phyloP scores from a whole-genome alignment of 2,797 vertebrate species.

The Triplophysa yarkandensis region DNA sequence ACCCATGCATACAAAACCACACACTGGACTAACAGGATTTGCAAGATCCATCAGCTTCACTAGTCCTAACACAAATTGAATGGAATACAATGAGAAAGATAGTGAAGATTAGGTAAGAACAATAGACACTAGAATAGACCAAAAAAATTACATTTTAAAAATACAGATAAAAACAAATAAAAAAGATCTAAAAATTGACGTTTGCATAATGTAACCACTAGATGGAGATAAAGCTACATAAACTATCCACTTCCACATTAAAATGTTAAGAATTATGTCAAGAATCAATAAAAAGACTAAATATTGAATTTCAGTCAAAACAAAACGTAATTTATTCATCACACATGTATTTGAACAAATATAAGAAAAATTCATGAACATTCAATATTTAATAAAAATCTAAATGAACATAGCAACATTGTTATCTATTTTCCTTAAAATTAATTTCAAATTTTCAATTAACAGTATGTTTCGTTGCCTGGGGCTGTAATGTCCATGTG shows the following conservation, averaged over 20 bases:
- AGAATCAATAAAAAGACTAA: background rate
- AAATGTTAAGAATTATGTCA: background rate
- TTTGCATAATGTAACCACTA: constrained; percentile 61
- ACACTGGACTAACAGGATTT: constrained; percentile 48
- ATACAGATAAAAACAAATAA: too few relatives aligned
- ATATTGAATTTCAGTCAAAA: background rate
- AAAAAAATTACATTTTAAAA: background rate
- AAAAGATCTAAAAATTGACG: constrained; percentile 14
- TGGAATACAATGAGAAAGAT: background rate
- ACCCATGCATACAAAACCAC: constrained; percentile 56
- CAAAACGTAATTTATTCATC: background rate
- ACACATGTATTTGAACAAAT: too few relatives aligned
- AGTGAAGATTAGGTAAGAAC: background rate
- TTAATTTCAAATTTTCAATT: background rate
- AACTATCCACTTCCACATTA: constrained; percentile 3
- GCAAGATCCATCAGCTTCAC: background rate
- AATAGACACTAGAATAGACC: background rate
- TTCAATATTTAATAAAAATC: background rate
- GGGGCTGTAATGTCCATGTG: background rate
- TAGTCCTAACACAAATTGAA: background rate
- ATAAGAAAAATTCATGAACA: too few relatives aligned
- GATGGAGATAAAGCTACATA: constrained; percentile 54
- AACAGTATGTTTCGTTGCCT: background rate
- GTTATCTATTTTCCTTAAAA: constrained; percentile 17
- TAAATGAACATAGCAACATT: background rate